Evolutionary conservation across 2,888 invertebrate genomes (phyloP).

Genomic region (Synanthedon formicaeformis): DNA sequence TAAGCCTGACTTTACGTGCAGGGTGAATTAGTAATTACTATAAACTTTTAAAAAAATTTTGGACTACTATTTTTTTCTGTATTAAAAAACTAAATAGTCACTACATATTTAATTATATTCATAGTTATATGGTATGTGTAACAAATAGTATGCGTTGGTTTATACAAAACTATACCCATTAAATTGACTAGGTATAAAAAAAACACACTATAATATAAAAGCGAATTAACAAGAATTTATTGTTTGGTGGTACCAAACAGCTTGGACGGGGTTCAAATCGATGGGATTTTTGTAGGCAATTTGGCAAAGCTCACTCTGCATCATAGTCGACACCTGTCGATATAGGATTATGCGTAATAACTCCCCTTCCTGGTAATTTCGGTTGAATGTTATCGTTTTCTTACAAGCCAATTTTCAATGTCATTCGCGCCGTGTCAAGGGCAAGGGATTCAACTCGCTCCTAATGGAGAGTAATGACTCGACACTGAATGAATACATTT

Average conservation of each 20-base stretch:
- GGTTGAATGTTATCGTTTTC: slow-evolving; percentile 9
- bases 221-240: slow-evolving; percentile 9
- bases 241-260: slow-evolving; percentile 21
- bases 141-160: too few species aligned
- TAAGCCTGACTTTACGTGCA: too few species aligned
- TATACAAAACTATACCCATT: too few species aligned
- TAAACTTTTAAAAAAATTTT: too few species aligned
- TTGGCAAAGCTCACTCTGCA: slow-evolving; percentile 43
- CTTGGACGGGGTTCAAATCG: slow-evolving; percentile 48
- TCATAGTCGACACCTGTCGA: slow-evolving; percentile 45
- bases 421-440: slow-evolving; percentile 20
- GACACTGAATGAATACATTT: background rate
- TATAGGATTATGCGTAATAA: slow-evolving; percentile 14
- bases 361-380: slow-evolving; percentile 5
- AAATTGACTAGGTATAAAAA: too few species aligned
- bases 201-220: too few species aligned
- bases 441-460: slow-evolving; percentile 20
- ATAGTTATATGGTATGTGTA: too few species aligned
- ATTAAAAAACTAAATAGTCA: too few species aligned
- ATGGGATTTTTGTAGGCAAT: slow-evolving; percentile 31
- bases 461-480: background rate
- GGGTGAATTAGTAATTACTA: too few species aligned
- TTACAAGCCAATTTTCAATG: slow-evolving; percentile 5
- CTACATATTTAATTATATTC: too few species aligned
- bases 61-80: too few species aligned